phyloP scores from a whole-genome alignment of 2,113 vertebrate genomes.

The Ascaphus truei region DNA sequence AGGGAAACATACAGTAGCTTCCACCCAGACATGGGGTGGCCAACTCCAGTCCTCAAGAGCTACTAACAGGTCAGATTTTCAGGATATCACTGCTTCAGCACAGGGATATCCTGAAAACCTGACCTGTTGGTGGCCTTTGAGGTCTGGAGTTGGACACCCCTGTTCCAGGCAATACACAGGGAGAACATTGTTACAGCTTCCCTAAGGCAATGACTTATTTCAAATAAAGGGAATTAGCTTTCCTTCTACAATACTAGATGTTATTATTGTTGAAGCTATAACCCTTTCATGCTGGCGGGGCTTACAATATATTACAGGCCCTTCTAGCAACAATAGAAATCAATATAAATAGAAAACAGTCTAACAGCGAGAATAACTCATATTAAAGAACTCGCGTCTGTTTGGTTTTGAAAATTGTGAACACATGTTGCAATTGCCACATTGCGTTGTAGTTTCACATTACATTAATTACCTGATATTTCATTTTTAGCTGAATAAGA shows the following conservation, averaged over 20 bases:
- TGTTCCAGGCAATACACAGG: too few species aligned
- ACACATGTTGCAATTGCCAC: constrained; percentile 36
- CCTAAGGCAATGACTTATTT: background rate
- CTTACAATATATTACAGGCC: background rate
- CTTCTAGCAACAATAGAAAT: background rate
- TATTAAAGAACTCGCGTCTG: constrained; percentile 20
- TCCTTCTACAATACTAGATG: background rate
- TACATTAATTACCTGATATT: constrained; percentile 46
- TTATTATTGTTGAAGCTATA: constrained; percentile 1
- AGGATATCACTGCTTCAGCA: too few species aligned
- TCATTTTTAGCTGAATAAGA: constrained; percentile 58
- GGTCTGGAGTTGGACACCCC: too few species aligned
- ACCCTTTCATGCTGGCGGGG: background rate
- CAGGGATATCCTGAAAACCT: too few species aligned
- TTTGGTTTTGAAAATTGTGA: constrained; percentile 36
- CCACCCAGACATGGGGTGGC: too few species aligned
- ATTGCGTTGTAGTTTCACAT: constrained; percentile 48
- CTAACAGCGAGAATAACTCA: constrained; percentile 2
- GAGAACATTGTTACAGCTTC: too few species aligned
- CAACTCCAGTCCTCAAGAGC: too few species aligned
- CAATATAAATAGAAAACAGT: background rate
- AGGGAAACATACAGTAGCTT: too few species aligned
- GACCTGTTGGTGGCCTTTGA: too few species aligned
- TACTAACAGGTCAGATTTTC: too few species aligned
- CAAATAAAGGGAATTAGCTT: background rate